Percentiles rank a stretch among this genome's conserved stretches.
Conservation (phyloP, 2,888 invertebrate species). For the Hedya salicella region DNA sequence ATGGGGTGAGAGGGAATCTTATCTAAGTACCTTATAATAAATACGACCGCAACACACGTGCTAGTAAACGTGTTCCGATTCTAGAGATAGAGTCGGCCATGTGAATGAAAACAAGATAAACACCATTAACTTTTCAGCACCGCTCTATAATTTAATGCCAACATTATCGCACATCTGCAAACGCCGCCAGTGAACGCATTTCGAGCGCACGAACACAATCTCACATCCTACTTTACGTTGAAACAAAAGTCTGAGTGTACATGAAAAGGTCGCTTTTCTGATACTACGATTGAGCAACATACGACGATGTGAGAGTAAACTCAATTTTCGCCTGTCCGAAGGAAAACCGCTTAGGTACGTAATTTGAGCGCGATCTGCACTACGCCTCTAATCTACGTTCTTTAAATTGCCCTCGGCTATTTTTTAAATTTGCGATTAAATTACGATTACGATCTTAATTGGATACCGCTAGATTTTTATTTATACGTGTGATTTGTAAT, state of each 20-base stretch:
- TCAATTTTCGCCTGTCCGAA: not conserved
- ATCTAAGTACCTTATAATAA: too few relatives aligned
- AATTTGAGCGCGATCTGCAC: not conserved
- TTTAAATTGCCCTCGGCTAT: not conserved
- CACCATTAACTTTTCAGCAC: slow-evolving; percentile 10
- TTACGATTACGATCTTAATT: too few relatives aligned
- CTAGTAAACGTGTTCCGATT: not conserved
- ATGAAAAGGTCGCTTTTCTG: not conserved
- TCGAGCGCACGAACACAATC: not conserved
- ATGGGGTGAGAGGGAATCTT: too few relatives aligned
- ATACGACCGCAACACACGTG: too few relatives aligned
- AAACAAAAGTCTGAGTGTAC: not conserved
- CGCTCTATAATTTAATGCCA: slow-evolving; percentile 6
- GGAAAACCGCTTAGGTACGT: slow-evolving; percentile 10
- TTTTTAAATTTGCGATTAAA: not conserved
- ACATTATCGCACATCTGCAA: slow-evolving; percentile 17
- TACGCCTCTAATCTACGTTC: not conserved
- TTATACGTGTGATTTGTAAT: too few relatives aligned
- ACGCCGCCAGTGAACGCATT: slow-evolving; percentile 14
- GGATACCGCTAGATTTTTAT: too few relatives aligned
- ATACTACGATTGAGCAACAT: not conserved
- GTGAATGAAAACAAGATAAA: slow-evolving; percentile 3
- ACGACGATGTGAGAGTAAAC: not conserved
- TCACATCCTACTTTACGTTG: not conserved
- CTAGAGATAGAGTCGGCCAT: not conserved